Evolutionary conservation across 2,888 invertebrate genomes (phyloP).

Genomic region (Cantharis lateralis): DNA sequence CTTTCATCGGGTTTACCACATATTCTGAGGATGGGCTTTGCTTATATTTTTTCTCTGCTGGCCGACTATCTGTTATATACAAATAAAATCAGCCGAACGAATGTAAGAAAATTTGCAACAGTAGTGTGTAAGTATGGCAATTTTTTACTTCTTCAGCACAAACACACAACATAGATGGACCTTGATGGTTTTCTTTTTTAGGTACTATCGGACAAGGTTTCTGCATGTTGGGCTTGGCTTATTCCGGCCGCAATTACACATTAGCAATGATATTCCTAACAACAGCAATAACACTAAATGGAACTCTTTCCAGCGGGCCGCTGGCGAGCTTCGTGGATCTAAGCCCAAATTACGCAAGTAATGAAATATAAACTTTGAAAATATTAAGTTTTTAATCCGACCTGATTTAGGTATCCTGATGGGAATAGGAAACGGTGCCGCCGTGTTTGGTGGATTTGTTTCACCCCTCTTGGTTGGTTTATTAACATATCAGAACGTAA

Average conservation of each 20-base stretch:
- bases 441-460: constrained; percentile 20
- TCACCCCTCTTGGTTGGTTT: constrained; percentile 56
- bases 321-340: constrained; percentile 70
- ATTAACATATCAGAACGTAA: constrained; percentile 67
- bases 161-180: too few species aligned
- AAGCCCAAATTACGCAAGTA: constrained; percentile 65
- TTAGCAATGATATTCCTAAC: constrained; percentile 66
- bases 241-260: constrained; percentile 65
- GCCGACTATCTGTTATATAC: constrained; percentile 64
- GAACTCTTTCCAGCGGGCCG: constrained; percentile 69
- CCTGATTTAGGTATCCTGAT: constrained; percentile 11
- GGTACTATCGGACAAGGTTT: constrained; percentile 66
- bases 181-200: constrained; percentile 43
- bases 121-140: constrained; percentile 58
- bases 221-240: constrained; percentile 65
- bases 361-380: not conserved
- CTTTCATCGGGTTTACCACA: constrained; percentile 68
- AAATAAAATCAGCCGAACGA: constrained; percentile 63
- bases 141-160: too few species aligned
- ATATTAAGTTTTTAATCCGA: not conserved
- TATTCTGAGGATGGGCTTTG: constrained; percentile 63
- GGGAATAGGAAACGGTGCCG: constrained; percentile 21
- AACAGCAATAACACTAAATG: constrained; percentile 66
- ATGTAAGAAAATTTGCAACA: constrained; percentile 68
- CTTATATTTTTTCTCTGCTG: constrained; percentile 61